A percentile compares a stretch with the other conserved stretches of the same genome.
phyloP scores from a whole-genome alignment of 2,113 vertebrate genomes.

The Xiphorhynchus elegans region DNA sequence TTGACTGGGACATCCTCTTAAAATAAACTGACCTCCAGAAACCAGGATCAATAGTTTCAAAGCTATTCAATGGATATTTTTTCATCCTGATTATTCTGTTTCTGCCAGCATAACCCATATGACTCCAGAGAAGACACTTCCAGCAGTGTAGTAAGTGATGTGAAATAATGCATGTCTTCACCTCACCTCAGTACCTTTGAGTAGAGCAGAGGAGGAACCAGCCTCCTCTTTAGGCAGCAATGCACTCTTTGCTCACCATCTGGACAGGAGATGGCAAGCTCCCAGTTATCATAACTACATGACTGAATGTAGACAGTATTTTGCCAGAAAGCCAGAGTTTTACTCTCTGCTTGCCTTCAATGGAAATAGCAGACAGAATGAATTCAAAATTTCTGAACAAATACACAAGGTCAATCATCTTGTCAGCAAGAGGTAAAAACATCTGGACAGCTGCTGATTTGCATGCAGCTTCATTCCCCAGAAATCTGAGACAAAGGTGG shows the following conservation, averaged over 20 bases:
- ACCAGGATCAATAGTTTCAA: neutral
- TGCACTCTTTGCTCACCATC: constrained; percentile 23
- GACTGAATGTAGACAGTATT: neutral
- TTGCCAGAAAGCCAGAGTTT: constrained; percentile 6
- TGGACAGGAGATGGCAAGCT: constrained; percentile 28
- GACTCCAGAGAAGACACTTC: neutral
- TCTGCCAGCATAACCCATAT: neutral
- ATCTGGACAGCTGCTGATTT: constrained; percentile 35
- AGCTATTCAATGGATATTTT: neutral
- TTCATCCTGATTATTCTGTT: neutral
- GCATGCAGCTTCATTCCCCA: constrained; percentile 2
- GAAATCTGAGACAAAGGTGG: neutral
- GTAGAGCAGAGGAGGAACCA: constrained; percentile 26
- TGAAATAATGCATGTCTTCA: constrained; percentile 46
- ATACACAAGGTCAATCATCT: constrained; percentile 8
- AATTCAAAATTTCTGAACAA: constrained; percentile 5
- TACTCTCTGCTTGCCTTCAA: neutral
- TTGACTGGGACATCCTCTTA: neutral
- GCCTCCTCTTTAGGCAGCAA: constrained; percentile 43
- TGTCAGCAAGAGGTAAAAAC: constrained; percentile 49
- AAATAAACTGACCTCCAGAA: neutral
- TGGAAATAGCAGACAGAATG: constrained; percentile 18
- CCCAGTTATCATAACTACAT: constrained; percentile 6
- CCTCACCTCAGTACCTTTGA: constrained; percentile 41
- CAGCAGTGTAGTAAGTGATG: constrained; percentile 9